A percentile compares a stretch with the other conserved stretches of the same genome.
Evolutionary conservation across 2,888 invertebrate species (phyloP).

Genomic region (Julus scanicus): DNA sequence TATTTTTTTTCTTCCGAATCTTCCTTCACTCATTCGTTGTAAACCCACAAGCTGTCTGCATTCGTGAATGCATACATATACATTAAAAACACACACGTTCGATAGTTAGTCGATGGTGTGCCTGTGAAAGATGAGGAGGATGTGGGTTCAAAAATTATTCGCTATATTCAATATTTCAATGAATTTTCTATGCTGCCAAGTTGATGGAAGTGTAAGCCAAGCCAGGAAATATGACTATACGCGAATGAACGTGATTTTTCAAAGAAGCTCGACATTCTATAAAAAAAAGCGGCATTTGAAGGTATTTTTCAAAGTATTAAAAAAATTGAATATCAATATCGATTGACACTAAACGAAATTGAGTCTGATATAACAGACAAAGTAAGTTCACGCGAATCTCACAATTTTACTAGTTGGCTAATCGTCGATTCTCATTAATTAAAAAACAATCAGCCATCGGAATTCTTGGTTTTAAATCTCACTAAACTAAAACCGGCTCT

Average conservation of each 20-base stretch:
- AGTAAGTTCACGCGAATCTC: too few species aligned
- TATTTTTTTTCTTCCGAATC: neutral
- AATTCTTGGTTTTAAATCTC: too few species aligned
- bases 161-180: neutral
- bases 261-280: neutral
- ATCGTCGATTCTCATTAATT: too few species aligned
- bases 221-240: neutral
- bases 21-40: slow-evolving; percentile 17
- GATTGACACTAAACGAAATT: neutral
- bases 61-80: slow-evolving; percentile 11
- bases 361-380: too few species aligned
- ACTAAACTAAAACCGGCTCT: too few species aligned
- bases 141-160: neutral
- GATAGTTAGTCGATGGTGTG: neutral
- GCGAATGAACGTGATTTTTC: neutral
- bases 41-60: neutral
- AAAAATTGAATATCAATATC: neutral
- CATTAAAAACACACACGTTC: slow-evolving; percentile 19
- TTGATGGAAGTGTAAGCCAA: neutral
- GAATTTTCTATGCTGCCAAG: neutral
- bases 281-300: neutral
- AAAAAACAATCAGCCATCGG: too few species aligned
- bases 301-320: neutral
- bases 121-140: neutral
- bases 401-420: too few species aligned